These are phyloP conservation scores for Furcifer pardalis DNA, from an alignment of 2,797 vertebrate genomes.

Conservation along the genomic window DNA sequence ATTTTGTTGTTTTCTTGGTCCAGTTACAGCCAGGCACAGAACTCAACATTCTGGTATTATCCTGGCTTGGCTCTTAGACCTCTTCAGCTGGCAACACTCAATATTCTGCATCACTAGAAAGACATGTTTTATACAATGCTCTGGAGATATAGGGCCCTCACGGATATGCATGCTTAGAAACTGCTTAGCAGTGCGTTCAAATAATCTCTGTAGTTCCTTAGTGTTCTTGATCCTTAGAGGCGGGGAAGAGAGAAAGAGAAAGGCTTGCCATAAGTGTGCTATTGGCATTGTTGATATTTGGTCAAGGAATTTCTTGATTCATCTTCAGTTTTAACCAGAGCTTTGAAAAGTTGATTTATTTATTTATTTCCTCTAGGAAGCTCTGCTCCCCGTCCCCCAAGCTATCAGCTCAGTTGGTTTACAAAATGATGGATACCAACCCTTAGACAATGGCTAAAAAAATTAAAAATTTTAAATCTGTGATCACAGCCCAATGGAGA, in stretches of 20 bases:
- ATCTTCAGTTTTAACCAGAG: neutral
- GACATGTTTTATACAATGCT: neutral
- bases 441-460: too few relatives aligned
- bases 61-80: neutral
- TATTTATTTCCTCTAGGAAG: too few relatives aligned
- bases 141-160: neutral
- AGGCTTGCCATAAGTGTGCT: too few relatives aligned
- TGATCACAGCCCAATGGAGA: neutral
- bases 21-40: neutral
- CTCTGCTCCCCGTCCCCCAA: too few relatives aligned
- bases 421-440: too few relatives aligned
- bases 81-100: neutral
- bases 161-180: too few relatives aligned
- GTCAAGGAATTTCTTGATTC: neutral
- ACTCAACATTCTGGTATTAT: neutral
- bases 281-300: neutral
- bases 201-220: too few relatives aligned
- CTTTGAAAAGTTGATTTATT: too few relatives aligned
- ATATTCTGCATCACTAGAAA: neutral
- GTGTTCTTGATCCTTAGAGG: too few relatives aligned
- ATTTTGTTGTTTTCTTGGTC: neutral
- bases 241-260: too few relatives aligned
- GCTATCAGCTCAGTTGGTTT: too few relatives aligned
- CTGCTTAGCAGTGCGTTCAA: too few relatives aligned
- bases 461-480: neutral